phyloP scores from a whole-genome alignment of 2,797 vertebrate genomes.

The Cygnus olor region DNA sequence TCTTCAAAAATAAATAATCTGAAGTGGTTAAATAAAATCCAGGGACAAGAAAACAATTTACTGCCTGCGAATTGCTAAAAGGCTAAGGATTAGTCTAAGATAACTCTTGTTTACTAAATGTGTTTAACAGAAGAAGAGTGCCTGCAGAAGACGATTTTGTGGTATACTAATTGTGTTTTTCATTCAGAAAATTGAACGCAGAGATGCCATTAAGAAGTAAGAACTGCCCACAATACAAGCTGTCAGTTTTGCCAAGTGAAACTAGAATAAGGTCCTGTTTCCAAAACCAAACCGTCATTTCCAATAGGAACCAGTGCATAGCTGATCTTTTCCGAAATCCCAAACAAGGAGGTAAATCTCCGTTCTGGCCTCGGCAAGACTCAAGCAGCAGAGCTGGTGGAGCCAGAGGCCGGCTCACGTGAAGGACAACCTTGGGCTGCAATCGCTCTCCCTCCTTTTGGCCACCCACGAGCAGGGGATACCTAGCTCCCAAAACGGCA shows the following conservation, averaged over 20 bases:
- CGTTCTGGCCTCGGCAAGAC: background rate
- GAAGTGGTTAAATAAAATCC: conserved; percentile 45
- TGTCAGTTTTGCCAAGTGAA: background rate
- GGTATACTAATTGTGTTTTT: background rate
- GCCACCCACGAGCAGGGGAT: background rate
- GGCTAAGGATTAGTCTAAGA: conserved; percentile 14
- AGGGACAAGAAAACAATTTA: background rate
- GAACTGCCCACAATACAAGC: background rate
- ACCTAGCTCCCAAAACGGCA: background rate
- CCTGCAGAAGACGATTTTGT: background rate
- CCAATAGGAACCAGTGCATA: background rate
- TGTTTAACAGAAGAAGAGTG: background rate
- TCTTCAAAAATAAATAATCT: conserved; percentile 51
- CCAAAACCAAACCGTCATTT: background rate
- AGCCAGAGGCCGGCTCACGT: background rate
- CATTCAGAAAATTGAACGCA: background rate
- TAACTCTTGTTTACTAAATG: background rate
- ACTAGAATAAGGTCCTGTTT: background rate
- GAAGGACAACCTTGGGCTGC: background rate
- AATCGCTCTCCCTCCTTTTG: background rate
- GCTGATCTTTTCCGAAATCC: background rate
- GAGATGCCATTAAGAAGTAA: background rate
- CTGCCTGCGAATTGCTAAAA: conserved; percentile 17
- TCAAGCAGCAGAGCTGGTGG: background rate
- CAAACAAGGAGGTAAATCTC: background rate